Evolutionary conservation across 92 coral and sea anemone genomes (phyloP).

Genomic region (Desmophyllum pertusum): DNA sequence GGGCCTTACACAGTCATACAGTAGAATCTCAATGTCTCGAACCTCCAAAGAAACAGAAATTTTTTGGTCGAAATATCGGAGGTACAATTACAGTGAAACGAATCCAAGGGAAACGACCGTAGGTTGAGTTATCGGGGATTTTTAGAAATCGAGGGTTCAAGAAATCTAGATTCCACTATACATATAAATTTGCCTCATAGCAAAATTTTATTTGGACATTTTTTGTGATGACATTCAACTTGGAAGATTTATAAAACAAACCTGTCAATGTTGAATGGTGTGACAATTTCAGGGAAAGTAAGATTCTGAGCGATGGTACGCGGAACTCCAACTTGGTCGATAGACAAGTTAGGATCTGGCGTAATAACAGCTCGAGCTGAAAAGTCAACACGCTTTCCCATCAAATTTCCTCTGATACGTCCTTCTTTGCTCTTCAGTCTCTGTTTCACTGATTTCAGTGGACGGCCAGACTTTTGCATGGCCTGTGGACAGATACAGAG

Average conservation of each 20-base stretch:
- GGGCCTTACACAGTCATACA: no score
- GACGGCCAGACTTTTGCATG: constrained; percentile 99
- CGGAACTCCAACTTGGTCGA: constrained; percentile 99
- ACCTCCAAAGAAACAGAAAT: no score
- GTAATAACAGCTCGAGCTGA: constrained; percentile 99
- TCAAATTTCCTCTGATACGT: constrained; percentile 96
- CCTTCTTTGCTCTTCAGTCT: constrained; percentile 98
- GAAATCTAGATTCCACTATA: no score
- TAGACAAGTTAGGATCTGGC: constrained; percentile 91
- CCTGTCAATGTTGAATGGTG: constrained; percentile 99
- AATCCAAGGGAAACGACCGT: no score
- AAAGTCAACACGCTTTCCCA: constrained; percentile 99
- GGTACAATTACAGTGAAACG: background rate
- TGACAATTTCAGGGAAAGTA: constrained; percentile 97
- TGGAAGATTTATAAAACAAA: constrained; percentile 10
- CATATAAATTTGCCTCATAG: background rate
- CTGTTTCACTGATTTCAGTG: constrained; percentile 95
- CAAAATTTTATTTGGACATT: background rate
- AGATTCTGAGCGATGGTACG: constrained; percentile 98
- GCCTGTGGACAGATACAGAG: constrained; percentile 76
- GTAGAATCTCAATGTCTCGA: no score
- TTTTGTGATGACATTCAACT: background rate
- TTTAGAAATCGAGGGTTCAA: no score
- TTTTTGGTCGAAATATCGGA: no score
- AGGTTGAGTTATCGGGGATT: no score